Evolutionary conservation across 2,797 vertebrate genomes (phyloP), one percentile per base, ranked within the genome.

Genomic region (Cryptoblepharus egeriae): DNA sequence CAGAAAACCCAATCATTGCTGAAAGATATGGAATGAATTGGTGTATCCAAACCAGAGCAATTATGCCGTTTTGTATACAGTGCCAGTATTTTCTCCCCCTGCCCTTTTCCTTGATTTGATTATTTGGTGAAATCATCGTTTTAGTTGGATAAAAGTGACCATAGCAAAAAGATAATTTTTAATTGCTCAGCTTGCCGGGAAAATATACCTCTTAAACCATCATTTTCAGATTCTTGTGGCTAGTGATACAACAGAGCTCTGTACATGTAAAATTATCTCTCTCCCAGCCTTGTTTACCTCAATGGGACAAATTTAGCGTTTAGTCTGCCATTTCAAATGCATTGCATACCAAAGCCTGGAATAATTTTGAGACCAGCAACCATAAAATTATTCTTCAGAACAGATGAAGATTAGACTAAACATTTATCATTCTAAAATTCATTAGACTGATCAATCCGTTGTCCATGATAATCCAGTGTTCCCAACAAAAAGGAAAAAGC

Each of bases 311-410:
- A 28, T 8, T 4, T 9, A 63, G 39, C 45, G 82, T 86, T 71
- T 63, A 77, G 74, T 55, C 18, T 11, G 60, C 69, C 13, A 73
- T 88, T 88, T 79, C 1, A 74, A 79, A 26, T 30, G 55, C 32
- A 0, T 72, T 30, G 55, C 32, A 0, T 72, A 81, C 39, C 61
- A 77, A 0, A 69, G 57, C 30, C 35, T 63, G 49, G 28, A 75
- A 65, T 10, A 49, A 87, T 85, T 22, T 22, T 75, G 35, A 73
- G 37, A 73, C 55, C 18, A 42, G 35, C 64, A 83, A 83, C 60
- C 78, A 78, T 28, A 7, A 58, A 35, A 26, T 67, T 65, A 61
- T 37, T 67, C 61, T 60, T 37, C 11, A 30, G 18, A 42, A 16
- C 39, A 60, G 61, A 39, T 52, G 22, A 22, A 64, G 67, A 49